Percentiles rank a stretch among this genome's conserved stretches.
phyloP scores from a whole-genome alignment of 2,797 vertebrate genomes.

The Acrossocheilus wenchowensis region DNA sequence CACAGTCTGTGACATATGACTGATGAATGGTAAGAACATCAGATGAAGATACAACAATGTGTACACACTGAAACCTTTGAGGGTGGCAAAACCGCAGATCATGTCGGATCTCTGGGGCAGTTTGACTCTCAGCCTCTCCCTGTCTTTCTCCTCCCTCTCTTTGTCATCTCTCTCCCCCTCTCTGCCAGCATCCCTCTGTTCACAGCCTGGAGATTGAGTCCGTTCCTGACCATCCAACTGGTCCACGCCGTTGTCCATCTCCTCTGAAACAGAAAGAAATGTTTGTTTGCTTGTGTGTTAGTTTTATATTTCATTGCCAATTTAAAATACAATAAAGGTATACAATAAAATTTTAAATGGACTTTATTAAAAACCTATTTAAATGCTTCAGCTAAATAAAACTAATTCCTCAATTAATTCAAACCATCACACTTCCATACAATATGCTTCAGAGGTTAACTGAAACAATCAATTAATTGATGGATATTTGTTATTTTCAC shows the following conservation, averaged over 20 bases:
- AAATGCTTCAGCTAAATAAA: neutral
- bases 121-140: slow-evolving; percentile 80
- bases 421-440: neutral
- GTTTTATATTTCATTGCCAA: neutral
- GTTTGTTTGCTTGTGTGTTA: neutral
- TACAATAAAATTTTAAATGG: too few species aligned
- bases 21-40: neutral
- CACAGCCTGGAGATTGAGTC: slow-evolving; percentile 79
- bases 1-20: neutral
- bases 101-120: slow-evolving; percentile 94
- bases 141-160: slow-evolving; percentile 75
- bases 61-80: slow-evolving; percentile 84
- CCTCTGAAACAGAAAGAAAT: slow-evolving; percentile 67
- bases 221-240: slow-evolving; percentile 86
- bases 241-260: slow-evolving; percentile 91
- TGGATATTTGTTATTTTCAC: neutral
- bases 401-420: neutral
- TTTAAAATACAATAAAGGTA: neutral
- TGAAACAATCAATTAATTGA: neutral
- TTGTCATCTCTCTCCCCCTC: slow-evolving; percentile 73
- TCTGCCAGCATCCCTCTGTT: slow-evolving; percentile 87
- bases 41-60: slow-evolving; percentile 33
- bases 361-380: neutral
- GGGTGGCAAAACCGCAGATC: slow-evolving; percentile 95
- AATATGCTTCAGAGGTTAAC: neutral